Percentiles rank a stretch among this genome's conserved stretches.
phyloP scores from a whole-genome alignment of 2,797 vertebrate genomes.

The Tadarida brasiliensis region DNA sequence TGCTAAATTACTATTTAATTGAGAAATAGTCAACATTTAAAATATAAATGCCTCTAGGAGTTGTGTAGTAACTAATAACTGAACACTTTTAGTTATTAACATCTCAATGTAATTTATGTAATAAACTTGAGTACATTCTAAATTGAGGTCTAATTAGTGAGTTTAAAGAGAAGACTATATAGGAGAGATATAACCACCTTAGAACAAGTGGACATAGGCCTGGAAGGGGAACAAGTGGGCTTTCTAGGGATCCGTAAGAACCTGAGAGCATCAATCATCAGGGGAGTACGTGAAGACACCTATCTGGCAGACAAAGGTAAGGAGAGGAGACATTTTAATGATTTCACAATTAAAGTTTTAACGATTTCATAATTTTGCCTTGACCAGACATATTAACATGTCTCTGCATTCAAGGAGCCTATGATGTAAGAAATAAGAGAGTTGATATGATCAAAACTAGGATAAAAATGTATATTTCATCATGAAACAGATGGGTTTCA shows the following conservation, averaged over 20 bases:
- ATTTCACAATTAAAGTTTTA: neutral
- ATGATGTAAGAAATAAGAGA: conserved; percentile 46
- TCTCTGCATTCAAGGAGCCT: neutral
- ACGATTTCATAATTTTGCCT: neutral
- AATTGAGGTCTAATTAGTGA: neutral
- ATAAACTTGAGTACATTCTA: neutral
- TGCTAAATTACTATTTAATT: conserved; percentile 53
- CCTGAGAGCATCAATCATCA: accelerated
- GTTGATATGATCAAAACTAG: conserved; percentile 41
- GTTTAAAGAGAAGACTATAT: neutral
- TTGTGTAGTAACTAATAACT: neutral
- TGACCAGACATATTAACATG: neutral
- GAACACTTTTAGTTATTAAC: neutral
- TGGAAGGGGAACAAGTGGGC: neutral
- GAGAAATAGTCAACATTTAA: conserved; percentile 49
- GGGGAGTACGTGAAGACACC: neutral
- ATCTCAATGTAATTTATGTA: conserved; percentile 12
- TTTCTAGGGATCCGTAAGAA: neutral
- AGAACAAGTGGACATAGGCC: neutral
- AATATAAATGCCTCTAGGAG: conserved; percentile 36
- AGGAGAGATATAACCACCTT: neutral
- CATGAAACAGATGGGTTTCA: conserved; percentile 61
- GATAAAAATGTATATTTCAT: conserved; percentile 67
- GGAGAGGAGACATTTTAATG: neutral
- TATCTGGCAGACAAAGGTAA: neutral